phyloP scores from a whole-genome alignment of 2,888 invertebrate genomes.

The Sclerodermus sp. region DNA sequence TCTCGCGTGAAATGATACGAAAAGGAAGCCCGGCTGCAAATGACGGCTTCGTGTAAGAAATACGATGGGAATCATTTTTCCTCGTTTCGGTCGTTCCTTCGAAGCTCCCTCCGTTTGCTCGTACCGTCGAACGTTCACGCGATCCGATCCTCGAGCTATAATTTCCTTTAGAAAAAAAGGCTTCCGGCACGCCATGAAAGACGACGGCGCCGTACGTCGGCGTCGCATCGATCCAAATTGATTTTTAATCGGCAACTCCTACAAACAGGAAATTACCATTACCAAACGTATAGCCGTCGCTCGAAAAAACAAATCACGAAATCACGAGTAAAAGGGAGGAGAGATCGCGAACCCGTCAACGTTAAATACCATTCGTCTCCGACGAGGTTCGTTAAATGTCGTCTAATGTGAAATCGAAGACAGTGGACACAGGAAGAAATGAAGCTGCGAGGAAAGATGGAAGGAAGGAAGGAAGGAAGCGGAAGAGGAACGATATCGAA shows the following conservation, averaged over 20 bases:
- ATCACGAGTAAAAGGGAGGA: too few relatives aligned
- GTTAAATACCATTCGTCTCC: too few relatives aligned
- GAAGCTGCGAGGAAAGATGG: too few relatives aligned
- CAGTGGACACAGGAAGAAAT: neutral
- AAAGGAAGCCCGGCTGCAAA: slow-evolving; percentile 14
- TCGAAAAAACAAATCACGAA: slow-evolving; percentile 8
- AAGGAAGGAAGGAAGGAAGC: too few relatives aligned
- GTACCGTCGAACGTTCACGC: slow-evolving; percentile 22
- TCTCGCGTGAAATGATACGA: slow-evolving; percentile 15
- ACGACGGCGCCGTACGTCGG: neutral
- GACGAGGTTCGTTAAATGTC: too few relatives aligned
- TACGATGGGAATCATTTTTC: slow-evolving; percentile 17
- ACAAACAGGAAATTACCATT: slow-evolving; percentile 1
- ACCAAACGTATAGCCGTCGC: slow-evolving; percentile 15
- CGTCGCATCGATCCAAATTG: slow-evolving; percentile 13
- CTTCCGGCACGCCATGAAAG: slow-evolving; percentile 13
- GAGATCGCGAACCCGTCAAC: too few relatives aligned
- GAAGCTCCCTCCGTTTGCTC: slow-evolving; percentile 8
- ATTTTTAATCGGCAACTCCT: slow-evolving; percentile 18
- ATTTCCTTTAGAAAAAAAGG: slow-evolving; percentile 18
- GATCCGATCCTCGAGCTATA: slow-evolving; percentile 25
- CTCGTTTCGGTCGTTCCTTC: slow-evolving; percentile 5
- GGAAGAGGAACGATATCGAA: slow-evolving; percentile 5
- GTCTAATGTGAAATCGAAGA: neutral
- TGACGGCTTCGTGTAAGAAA: slow-evolving; percentile 16